Evolutionary conservation across 1,140 invertebrate genomes (phyloP).

Genomic region (Eurytemora carolleeae): DNA sequence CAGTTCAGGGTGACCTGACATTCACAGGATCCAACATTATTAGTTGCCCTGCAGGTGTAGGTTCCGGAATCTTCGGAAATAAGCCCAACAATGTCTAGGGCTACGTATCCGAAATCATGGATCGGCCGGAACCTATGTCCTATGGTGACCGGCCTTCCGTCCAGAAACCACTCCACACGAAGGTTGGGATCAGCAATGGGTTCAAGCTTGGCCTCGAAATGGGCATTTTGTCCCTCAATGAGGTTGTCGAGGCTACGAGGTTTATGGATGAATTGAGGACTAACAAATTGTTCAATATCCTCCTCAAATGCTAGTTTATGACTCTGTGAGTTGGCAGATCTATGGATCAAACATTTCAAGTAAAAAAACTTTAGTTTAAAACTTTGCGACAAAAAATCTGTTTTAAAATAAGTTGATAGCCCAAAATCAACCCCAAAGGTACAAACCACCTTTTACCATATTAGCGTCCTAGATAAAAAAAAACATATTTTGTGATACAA

Average conservation of each 20-base stretch:
- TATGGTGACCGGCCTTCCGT: constrained; percentile 64
- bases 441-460: too few species aligned
- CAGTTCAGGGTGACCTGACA: constrained; percentile 37
- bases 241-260: constrained; percentile 64
- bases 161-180: constrained; percentile 83
- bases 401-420: too few species aligned
- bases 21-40: constrained; percentile 41
- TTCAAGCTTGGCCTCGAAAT: constrained; percentile 93
- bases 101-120: constrained; percentile 87
- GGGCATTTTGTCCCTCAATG: constrained; percentile 72
- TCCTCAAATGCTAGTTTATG: constrained; percentile 59
- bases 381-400: too few species aligned
- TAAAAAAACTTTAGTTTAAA: too few species aligned
- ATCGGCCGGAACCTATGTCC: constrained; percentile 74
- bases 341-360: neutral
- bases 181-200: constrained; percentile 84
- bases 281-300: constrained; percentile 48
- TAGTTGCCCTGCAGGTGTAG: constrained; percentile 80
- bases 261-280: constrained; percentile 61
- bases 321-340: constrained; percentile 21
- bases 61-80: constrained; percentile 81
- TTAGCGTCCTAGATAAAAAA: too few species aligned
- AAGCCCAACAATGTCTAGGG: constrained; percentile 67
- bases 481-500: too few species aligned
- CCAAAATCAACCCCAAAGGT: too few species aligned